phyloP scores from a whole-genome alignment of 2,113 vertebrate genomes.

The Eudyptes chrysolophus region DNA sequence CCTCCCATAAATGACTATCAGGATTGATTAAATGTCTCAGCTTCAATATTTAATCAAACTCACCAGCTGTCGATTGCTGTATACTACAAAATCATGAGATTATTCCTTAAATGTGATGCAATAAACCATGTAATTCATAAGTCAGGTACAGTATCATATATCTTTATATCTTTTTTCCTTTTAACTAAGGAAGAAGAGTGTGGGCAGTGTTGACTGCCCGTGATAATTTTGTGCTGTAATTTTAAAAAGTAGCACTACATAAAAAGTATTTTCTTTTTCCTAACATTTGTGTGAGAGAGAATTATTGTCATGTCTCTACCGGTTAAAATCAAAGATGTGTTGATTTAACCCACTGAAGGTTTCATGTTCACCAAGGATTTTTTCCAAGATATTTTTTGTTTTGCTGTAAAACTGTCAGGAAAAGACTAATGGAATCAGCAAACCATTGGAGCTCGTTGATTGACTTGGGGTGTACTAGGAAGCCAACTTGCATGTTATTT shows the following conservation, averaged over 20 bases:
- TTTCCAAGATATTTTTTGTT: background rate
- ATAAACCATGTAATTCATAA: background rate
- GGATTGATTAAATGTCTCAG: conserved; percentile 27
- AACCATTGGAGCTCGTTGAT: background rate
- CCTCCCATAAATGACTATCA: background rate
- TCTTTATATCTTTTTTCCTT: background rate
- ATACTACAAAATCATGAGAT: background rate
- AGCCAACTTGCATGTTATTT: background rate
- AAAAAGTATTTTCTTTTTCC: background rate
- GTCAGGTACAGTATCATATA: background rate
- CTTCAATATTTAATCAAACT: conserved; percentile 49
- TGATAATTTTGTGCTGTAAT: background rate
- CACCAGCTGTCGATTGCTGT: background rate
- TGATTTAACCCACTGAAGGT: background rate
- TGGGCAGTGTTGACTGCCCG: background rate
- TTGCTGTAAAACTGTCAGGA: background rate
- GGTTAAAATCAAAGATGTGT: background rate
- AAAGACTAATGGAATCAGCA: background rate
- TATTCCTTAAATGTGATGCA: background rate
- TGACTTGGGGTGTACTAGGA: background rate
- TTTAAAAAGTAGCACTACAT: background rate
- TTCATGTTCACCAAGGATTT: background rate
- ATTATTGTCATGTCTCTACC: background rate
- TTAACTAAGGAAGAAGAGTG: background rate
- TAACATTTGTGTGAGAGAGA: background rate